These are phyloP conservation scores for Rhinoraja longicauda DNA, from an alignment of 2,797 vertebrate species.

Conservation along the genomic window DNA sequence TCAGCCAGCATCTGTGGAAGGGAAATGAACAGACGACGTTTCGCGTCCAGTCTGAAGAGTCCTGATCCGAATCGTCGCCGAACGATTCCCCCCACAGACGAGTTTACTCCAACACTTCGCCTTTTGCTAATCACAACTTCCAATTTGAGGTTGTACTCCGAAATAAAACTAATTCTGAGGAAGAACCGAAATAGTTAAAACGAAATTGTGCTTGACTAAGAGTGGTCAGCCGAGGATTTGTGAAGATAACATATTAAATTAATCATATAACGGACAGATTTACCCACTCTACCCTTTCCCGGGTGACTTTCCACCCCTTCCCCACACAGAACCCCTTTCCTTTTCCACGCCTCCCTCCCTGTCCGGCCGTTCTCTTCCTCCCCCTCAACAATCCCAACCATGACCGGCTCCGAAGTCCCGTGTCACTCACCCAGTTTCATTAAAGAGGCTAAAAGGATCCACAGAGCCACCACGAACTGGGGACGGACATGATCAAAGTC, in stretches of 20 bases:
- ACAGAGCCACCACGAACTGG: slow-evolving; percentile 81
- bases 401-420: not conserved
- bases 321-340: too few relatives aligned
- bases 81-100: too few relatives aligned
- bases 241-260: too few relatives aligned
- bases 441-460: slow-evolving; percentile 88
- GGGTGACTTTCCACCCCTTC: too few relatives aligned
- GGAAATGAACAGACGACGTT: too few relatives aligned
- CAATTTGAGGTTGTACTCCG: not conserved
- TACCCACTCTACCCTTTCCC: too few relatives aligned
- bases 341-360: not conserved
- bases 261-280: too few relatives aligned
- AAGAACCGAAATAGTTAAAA: not conserved
- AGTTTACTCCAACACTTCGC: too few relatives aligned
- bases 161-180: not conserved
- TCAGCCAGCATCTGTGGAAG: too few relatives aligned
- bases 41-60: too few relatives aligned
- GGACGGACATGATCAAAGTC: slow-evolving; percentile 64
- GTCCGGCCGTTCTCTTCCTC: not conserved
- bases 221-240: not conserved
- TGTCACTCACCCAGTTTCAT: slow-evolving; percentile 86
- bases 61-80: too few relatives aligned
- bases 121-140: too few relatives aligned
- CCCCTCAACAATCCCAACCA: not conserved
- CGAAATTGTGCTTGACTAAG: not conserved